Conservation (phyloP, 2,797 vertebrate species). For the Malacoraja senta region DNA sequence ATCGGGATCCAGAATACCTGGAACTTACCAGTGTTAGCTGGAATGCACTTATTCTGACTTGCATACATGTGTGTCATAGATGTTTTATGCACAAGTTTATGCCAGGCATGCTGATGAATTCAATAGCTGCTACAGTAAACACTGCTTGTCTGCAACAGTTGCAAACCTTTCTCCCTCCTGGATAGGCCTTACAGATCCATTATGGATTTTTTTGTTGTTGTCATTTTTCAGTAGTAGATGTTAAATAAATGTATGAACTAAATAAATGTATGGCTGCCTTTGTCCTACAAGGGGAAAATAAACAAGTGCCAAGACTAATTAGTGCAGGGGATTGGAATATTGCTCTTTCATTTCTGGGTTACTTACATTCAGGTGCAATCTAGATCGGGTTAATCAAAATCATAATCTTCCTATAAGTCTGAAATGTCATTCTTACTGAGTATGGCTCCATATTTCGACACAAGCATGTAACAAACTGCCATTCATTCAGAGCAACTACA, state of each 20-base stretch:
- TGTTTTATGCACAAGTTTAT: background rate
- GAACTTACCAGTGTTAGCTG: background rate
- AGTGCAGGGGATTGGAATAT: background rate
- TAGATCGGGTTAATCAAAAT: background rate
- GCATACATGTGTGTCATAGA: background rate
- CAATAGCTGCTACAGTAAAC: background rate
- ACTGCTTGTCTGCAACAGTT: background rate
- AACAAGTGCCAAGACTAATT: background rate
- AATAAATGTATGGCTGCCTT: background rate
- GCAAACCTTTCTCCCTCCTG: background rate
- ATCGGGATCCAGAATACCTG: background rate
- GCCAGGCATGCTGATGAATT: background rate
- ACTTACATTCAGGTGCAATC: background rate
- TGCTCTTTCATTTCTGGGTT: background rate
- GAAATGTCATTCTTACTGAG: background rate
- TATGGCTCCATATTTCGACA: background rate
- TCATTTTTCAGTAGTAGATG: background rate
- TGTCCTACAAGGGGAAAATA: background rate
- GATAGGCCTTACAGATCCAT: background rate
- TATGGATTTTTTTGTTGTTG: background rate
- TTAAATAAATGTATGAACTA: background rate
- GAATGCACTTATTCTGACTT: too few relatives aligned
- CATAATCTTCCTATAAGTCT: background rate
- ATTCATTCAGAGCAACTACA: background rate
- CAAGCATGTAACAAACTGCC: background rate